A percentile compares a stretch with the other conserved stretches of the same genome.
phyloP scores from a whole-genome alignment of 2,113 vertebrate species.

The Xiphias gladius region DNA sequence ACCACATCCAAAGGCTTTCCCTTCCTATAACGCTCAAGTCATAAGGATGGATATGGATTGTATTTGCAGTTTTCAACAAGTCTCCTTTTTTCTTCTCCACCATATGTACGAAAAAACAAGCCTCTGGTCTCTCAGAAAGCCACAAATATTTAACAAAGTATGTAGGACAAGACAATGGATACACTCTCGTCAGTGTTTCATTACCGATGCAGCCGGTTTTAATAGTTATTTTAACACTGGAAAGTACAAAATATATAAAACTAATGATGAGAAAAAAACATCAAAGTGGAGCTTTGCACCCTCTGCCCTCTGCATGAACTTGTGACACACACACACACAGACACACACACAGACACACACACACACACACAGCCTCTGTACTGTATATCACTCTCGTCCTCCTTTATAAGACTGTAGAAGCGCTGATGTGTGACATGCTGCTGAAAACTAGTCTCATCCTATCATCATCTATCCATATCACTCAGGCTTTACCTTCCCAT shows the following conservation, averaged over 20 bases:
- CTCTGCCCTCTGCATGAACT: slow-evolving; percentile 71
- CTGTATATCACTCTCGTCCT: slow-evolving; percentile 33
- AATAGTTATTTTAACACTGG: slow-evolving; percentile 43
- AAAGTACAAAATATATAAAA: slow-evolving; percentile 37
- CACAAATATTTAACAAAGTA: slow-evolving; percentile 63
- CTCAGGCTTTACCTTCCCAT: slow-evolving; percentile 23
- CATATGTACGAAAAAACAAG: slow-evolving; percentile 10
- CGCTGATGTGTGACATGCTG: slow-evolving; percentile 52
- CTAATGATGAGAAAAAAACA: slow-evolving; percentile 46
- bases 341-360: slow-evolving; percentile 19
- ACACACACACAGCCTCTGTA: slow-evolving; percentile 27
- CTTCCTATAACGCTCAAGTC: slow-evolving; percentile 30
- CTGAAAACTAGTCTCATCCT: slow-evolving; percentile 52
- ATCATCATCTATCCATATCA: slow-evolving; percentile 49
- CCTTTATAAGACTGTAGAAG: slow-evolving; percentile 44
- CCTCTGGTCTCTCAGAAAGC: slow-evolving; percentile 39
- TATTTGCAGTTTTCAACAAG: slow-evolving; percentile 24
- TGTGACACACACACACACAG: slow-evolving; percentile 51
- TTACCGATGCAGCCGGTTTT: slow-evolving; percentile 57
- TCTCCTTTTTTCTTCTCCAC: not conserved
- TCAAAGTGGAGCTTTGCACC: slow-evolving; percentile 49
- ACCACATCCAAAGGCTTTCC: slow-evolving; percentile 48
- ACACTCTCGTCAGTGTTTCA: slow-evolving; percentile 32
- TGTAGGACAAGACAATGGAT: slow-evolving; percentile 55
- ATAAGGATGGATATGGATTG: slow-evolving; percentile 40